phyloP scores from a whole-genome alignment of 2,113 vertebrate genomes.

The Tautogolabrus adspersus region DNA sequence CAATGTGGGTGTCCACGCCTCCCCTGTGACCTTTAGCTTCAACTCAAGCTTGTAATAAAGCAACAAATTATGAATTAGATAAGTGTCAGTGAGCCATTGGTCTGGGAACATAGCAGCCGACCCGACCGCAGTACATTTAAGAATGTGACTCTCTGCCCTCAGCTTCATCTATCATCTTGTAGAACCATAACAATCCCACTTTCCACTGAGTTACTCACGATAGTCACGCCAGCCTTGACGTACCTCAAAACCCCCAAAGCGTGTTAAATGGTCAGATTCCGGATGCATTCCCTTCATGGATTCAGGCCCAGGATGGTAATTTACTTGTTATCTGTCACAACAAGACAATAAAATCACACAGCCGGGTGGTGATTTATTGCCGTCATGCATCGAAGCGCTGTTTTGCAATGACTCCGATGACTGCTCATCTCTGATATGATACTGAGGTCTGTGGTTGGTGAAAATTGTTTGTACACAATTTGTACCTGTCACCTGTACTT shows the following conservation, averaged over 20 bases:
- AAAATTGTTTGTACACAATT: not conserved
- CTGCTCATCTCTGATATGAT: not conserved
- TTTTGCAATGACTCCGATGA: slow-evolving; percentile 37
- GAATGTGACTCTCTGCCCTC: slow-evolving; percentile 61
- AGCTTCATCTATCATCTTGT: slow-evolving; percentile 58
- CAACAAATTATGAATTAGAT: slow-evolving; percentile 71
- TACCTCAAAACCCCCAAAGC: slow-evolving; percentile 50
- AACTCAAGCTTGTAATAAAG: slow-evolving; percentile 56
- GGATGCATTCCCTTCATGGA: slow-evolving; percentile 40
- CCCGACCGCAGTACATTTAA: slow-evolving; percentile 59
- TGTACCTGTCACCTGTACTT: slow-evolving; percentile 35
- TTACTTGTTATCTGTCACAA: slow-evolving; percentile 61
- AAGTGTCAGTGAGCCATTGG: slow-evolving; percentile 73
- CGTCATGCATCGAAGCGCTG: slow-evolving; percentile 20
- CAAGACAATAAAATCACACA: slow-evolving; percentile 50
- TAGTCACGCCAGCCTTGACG: slow-evolving; percentile 3
- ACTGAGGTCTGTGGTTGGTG: slow-evolving; percentile 1
- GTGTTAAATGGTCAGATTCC: slow-evolving; percentile 49
- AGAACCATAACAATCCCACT: slow-evolving; percentile 56
- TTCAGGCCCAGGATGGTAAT: slow-evolving; percentile 36
- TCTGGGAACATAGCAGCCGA: slow-evolving; percentile 66
- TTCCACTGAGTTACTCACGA: slow-evolving; percentile 46
- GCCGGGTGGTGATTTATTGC: slow-evolving; percentile 27
- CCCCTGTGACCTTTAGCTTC: slow-evolving; percentile 40
- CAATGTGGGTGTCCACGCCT: slow-evolving; percentile 54